phyloP scores from a whole-genome alignment of 1,140 invertebrate genomes.

The Homalodisca vitripennis region DNA sequence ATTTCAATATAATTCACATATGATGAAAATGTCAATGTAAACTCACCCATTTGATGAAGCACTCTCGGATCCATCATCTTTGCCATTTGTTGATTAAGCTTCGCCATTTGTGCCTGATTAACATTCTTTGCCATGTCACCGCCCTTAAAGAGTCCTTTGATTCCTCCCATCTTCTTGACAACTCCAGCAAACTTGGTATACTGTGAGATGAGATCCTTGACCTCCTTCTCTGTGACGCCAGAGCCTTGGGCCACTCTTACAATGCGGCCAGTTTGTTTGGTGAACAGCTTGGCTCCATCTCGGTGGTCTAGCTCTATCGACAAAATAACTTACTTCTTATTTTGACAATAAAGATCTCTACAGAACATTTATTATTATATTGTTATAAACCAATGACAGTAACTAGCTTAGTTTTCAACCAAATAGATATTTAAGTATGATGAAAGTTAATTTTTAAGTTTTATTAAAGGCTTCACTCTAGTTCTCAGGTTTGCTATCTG shows the following conservation, averaged over 20 bases:
- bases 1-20: too few relatives aligned
- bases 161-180: constrained; percentile 99
- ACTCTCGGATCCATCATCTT: constrained; percentile 99
- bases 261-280: constrained; percentile 85
- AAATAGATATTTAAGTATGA: too few relatives aligned
- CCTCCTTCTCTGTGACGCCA: constrained; percentile 93
- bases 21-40: too few relatives aligned
- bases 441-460: too few relatives aligned
- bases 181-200: constrained; percentile 99
- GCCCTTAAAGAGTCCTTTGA: constrained; percentile 98
- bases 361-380: too few relatives aligned
- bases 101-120: constrained; percentile 97
- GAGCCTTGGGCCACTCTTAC: constrained; percentile 91
- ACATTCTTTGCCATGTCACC: constrained; percentile 99
- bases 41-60: constrained; percentile 86
- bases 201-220: constrained; percentile 96
- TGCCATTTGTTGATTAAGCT: constrained; percentile 99
- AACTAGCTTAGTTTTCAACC: too few relatives aligned
- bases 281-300: constrained; percentile 97
- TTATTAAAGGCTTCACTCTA: too few relatives aligned
- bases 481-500: too few relatives aligned
- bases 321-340: too few relatives aligned
- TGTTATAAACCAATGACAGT: too few relatives aligned
- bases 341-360: too few relatives aligned
- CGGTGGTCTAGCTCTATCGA: constrained; percentile 85